Evolutionary conservation across 2,113 vertebrate species (phyloP), one percentile per base, ranked within the genome.

Genomic region (Engraulis encrasicolus): DNA sequence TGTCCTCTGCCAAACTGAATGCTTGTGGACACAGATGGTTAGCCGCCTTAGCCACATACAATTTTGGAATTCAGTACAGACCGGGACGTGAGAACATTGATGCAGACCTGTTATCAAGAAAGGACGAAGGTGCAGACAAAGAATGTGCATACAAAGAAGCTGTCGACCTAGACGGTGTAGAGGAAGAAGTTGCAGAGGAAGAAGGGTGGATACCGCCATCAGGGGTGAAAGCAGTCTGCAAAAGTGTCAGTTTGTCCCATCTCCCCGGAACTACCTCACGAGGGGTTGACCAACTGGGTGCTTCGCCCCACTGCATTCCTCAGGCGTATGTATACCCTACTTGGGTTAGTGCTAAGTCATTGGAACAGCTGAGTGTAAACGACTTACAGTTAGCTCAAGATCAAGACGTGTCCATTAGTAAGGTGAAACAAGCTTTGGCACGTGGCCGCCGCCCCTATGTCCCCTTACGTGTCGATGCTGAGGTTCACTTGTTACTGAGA

Each of bases 231-330:
- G 52, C 52, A 17, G 20, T 54, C 19, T 54, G 52, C 20, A 54
- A 54, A n/a, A n/a, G n/a, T n/a, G 52, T 19, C 17, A 4, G 20
- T 54, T 1, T 1, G 19, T 1, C 17, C 19, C 19, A 1, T 54
- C 20, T 54, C 18, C 52, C 6, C 2, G 20, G 52, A 19, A 17
- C 52, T 54, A 19, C 19, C 18, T 18, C 12, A 54, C 17, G 52
- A 54, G 19, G 52, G 18, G 20, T 54, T 54, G 82, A 78, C 18
- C 82, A 83, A 1, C 20, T 83, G 23, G 48, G 82, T 18, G 31
- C 78, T 0, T 0, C 20, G 23, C 49, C 49, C 6, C 71, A 78
- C 17, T 50, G 82, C 19, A 34, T 83, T 37, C 49, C 82, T 0
- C 66, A 83, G 9, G 49, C 20, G 6, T 83, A 34, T 83, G 74